Base-by-base conservation (phyloP, 2,888 invertebrate genomes). In the Sesia apiformis region DNA sequence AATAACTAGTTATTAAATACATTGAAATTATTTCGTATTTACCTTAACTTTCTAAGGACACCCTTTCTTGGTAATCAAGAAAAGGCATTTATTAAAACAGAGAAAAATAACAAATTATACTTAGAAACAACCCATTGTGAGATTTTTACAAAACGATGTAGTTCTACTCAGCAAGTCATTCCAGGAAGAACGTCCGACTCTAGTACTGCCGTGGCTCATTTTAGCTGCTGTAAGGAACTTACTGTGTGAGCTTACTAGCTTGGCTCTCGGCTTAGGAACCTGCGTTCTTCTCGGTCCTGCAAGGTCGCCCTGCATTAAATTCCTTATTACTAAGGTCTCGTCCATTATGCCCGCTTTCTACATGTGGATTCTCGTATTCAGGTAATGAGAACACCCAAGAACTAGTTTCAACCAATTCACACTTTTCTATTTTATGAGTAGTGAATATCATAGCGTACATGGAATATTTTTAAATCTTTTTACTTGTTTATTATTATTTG, bases 151-250 rank as follows among this genome's bases (percentile, higher is more conserved):
- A 23, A 23, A 23, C 23, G 23, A 23, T 23, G 23, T 23, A 23
- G 23, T 23, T 23, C 23, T 23, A 23, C 23, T 23, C 1, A 23
- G 23, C 2, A 23, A 1, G 23, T 50, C 38, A 38, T 56, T 52
- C 5, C 56, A 91, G 91, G 91, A 90, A 65, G 90, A 91, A 58
- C 81, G 90, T 38, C 89, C 90, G 0, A 74, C 77, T 0, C 64
- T 91, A 49, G 79, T 91, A 4, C 66, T 91, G 1, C 91, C 91
- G 0, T 91, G 91, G 91, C 71, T 91, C 1, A 65, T 88, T 7
- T 66, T 91, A 53, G 86, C 90, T 23, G 86, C 90, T 0, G 68
- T 90, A 51, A 82, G 90, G 55, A 81, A 84, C 60, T 67, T 91
- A 23, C 67, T 87, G 3, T 88, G 88, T 55, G 90, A 90, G 62